Base-by-base conservation (phyloP, 2,888 invertebrate genomes). In the Thera britannica region DNA sequence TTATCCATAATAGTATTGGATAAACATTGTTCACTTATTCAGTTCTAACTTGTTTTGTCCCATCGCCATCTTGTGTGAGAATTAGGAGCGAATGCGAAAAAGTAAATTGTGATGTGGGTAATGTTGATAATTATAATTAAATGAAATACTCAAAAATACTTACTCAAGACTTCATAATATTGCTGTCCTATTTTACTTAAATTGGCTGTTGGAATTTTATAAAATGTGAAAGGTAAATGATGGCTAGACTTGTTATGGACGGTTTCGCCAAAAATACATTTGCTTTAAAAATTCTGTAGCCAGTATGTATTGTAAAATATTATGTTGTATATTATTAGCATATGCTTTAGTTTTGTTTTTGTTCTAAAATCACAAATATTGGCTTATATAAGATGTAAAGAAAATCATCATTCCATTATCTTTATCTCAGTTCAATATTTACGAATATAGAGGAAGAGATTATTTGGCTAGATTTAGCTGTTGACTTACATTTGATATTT, bases 371-470 rank as follows among this genome's bases (percentile, higher is more conserved):
- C 82, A 79, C 79, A 78, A 82, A 80, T 81, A 83, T 87, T 83
- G 86, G 84, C 82, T 83, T 84, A 76, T 74, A 78, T 83, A 80
- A 79, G 79, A 74, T 83, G 74, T 82, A 72, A 80, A 83, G 79
- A 77, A 75, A 83, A 82, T 83, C 83, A 81, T 87, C 89, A 89
- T 90, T 90, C 89, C 89, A 87, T 82, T 74, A 79, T 76, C 64
- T 75, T 71, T 76, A 77, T 77, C 75, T 67, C 72, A 75, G 65
- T 68, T 79, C 75, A 72, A 74, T 72, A 63, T 72, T 66, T 72
- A 71, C 73, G 71, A 73, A 75, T 73, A 72, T 73, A 72, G 74
- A 72, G 80, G 75, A 72, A 74, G 75, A 74, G 75, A 79, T 68
- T 57, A 49, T 73, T 73, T 58, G 77, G 82, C 78, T 81, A 78